These are phyloP conservation scores for Planiliza haematocheilus DNA, from an alignment of 2,113 vertebrate species.

Conservation along the genomic window DNA sequence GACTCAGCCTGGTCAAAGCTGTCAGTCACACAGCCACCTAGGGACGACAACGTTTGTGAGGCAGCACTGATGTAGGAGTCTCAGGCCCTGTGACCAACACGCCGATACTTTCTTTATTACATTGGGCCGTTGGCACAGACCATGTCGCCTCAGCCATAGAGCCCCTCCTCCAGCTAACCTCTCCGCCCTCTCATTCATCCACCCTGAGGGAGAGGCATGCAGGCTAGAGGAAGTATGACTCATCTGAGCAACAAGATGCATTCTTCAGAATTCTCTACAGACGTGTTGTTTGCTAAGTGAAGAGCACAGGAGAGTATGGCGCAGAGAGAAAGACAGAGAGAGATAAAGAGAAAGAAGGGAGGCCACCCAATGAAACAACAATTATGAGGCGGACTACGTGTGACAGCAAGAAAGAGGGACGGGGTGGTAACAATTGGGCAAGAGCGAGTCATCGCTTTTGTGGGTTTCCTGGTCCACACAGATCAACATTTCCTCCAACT, in stretches of 20 bases:
- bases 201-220: conserved; percentile 81
- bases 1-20: conserved; percentile 70
- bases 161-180: conserved; percentile 75
- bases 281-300: conserved; percentile 80
- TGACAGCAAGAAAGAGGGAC: conserved; percentile 37
- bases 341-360: conserved; percentile 35
- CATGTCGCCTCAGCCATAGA: conserved; percentile 49
- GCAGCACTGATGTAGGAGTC: conserved; percentile 25
- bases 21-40: conserved; percentile 58
- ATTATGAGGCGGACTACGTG: conserved; percentile 34
- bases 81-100: conserved; percentile 41
- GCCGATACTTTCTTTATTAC: conserved; percentile 66
- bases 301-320: conserved; percentile 66
- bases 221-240: conserved; percentile 87
- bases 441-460: conserved; percentile 64
- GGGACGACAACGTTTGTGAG: conserved; percentile 47
- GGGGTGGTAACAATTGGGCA: conserved; percentile 42
- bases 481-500: conserved; percentile 71
- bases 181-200: conserved; percentile 79
- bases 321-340: conserved; percentile 15
- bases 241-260: conserved; percentile 84
- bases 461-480: conserved; percentile 69
- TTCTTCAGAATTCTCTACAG: conserved; percentile 83
- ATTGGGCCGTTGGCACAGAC: conserved; percentile 68
- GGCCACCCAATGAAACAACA: conserved; percentile 30